phyloP scores from a whole-genome alignment of 1,140 invertebrate species.

The Aculops lycopersici region DNA sequence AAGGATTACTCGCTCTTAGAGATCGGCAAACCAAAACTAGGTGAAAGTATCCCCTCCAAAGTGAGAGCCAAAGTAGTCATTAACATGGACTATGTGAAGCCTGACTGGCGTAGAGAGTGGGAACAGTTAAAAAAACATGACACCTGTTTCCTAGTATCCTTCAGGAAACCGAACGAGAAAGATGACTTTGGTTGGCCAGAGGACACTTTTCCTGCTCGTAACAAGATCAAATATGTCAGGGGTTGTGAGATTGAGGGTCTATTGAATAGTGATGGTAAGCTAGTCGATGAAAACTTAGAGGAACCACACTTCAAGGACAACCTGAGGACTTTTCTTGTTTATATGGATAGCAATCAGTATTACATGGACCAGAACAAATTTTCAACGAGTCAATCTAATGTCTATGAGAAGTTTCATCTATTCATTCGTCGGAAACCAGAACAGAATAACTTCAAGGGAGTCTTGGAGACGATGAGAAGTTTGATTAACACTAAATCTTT shows the following conservation, averaged over 20 bases:
- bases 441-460: conserved; percentile 96
- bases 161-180: conserved; percentile 37
- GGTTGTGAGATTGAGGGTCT: conserved; percentile 97
- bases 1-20: conserved; percentile 74
- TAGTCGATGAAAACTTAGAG: conserved; percentile 87
- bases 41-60: conserved; percentile 67
- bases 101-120: conserved; percentile 83
- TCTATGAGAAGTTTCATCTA: conserved; percentile 91
- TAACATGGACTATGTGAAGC: conserved; percentile 42
- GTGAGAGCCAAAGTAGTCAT: conserved; percentile 78
- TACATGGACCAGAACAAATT: conserved; percentile 51
- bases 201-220: conserved; percentile 52
- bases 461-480: conserved; percentile 84
- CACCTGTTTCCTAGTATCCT: conserved; percentile 76
- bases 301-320: conserved; percentile 52
- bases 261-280: conserved; percentile 70
- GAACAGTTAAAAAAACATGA: conserved; percentile 84
- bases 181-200: conserved; percentile 45
- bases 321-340: conserved; percentile 58
- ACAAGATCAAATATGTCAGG: conserved; percentile 58
- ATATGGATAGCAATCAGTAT: conserved; percentile 33
- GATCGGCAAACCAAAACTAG: conserved; percentile 26
- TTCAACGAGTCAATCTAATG: conserved; percentile 35
- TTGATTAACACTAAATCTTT: conserved; percentile 98
- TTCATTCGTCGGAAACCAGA: conserved; percentile 88